Base-by-base conservation (phyloP, 2,797 vertebrate genomes). In the Parauchenoglanis ngamensis region DNA sequence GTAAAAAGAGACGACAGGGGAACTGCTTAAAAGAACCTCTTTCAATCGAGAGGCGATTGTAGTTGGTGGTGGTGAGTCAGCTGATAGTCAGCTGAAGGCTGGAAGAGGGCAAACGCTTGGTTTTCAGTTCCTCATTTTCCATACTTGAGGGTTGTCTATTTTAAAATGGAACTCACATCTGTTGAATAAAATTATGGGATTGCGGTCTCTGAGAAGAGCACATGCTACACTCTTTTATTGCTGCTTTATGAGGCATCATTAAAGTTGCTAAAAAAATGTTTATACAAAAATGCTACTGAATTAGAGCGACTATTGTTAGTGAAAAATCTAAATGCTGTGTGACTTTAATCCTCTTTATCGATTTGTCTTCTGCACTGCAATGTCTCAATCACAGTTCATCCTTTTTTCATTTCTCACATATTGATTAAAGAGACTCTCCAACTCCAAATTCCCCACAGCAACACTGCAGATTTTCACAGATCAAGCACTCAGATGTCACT, bases 401-500 rank as follows among this genome's bases (percentile, higher is more conserved):
- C 84, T 28, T 46, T 67, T 31, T 67, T 46, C 28, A 77, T 85
- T 63, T 65, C 70, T 63, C 57, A 65, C 7, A 52, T 85, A 85
- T 77, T 59, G 84, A 85, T 85, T 85, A 85, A 76, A 73, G 31
- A 84, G 68, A 84, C 49, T 82, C 80, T 65, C 23, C 23, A 49
- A 13, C 49, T 73, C 68, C 54, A 44, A 61, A 78, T 78, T 79
- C 46, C 49, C 59, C 59, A 13, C 35, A 52, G n/a, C 85, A 44
- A 46, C 1, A 28, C 28, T 78, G 28, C n/a, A 67, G 72, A 54
- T 78, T 78, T 85, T 83, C 86, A 56, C 28, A 68, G 82, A 76
- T 68, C 78, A 86, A 81, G 78, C 21, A 35, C 88, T 67, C 15
- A 56, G 56, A 80, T 83, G 83, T 87, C 61, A 78, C 54, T 87